phyloP scores from a whole-genome alignment of 2,113 vertebrate species.

The Natator depressus region DNA sequence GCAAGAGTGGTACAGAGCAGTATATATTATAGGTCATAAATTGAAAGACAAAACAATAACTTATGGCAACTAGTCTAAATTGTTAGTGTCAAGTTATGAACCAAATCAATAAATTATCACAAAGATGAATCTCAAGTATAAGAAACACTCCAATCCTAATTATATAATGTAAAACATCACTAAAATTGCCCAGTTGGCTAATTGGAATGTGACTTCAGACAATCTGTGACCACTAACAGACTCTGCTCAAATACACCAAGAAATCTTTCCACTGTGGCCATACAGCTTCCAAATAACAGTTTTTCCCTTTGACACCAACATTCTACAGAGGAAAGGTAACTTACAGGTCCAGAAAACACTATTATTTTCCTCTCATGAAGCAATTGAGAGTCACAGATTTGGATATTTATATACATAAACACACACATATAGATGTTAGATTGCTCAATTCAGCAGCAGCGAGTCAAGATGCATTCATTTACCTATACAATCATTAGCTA shows the following conservation, averaged over 20 bases:
- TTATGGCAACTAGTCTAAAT: background rate
- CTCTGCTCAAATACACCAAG: background rate
- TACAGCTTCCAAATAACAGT: background rate
- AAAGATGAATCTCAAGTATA: background rate
- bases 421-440: background rate
- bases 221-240: background rate
- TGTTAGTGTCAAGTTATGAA: conserved; percentile 26
- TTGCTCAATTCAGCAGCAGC: background rate
- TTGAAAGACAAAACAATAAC: background rate
- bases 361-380: background rate
- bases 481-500: background rate
- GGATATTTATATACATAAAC: background rate
- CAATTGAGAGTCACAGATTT: background rate
- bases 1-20: background rate
- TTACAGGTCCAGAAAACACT: background rate
- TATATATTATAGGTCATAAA: background rate
- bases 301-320: background rate
- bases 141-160: background rate
- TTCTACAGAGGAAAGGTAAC: background rate
- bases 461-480: fast-evolving
- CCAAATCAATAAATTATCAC: background rate
- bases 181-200: background rate
- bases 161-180: background rate
- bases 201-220: background rate
- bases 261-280: background rate